Evolutionary conservation across 2,888 invertebrate genomes (phyloP), one percentile per base, ranked within the genome.

Genomic region (Glaucopsyche alexis): DNA sequence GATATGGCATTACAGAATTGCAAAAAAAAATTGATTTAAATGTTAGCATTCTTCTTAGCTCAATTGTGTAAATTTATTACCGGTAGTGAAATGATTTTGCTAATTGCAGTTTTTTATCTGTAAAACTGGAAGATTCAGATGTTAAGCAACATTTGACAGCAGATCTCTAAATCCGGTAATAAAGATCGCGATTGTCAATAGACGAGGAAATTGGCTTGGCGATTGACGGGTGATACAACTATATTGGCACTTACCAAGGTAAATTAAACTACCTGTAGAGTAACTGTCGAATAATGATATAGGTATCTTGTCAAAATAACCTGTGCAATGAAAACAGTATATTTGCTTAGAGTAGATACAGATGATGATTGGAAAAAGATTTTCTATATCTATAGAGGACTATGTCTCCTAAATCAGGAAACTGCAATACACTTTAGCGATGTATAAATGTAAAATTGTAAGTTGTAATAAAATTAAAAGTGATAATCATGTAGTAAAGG

Each of bases 231-330:
- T 49, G 69, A 69, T 69, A 69, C 69, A 69, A 49, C 69, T 69
- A 29, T 69, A 69, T 69, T 69, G 69, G 69, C 69, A 69, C 47
- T 29, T 69, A 29, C 4, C 69, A 69, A 69, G 47, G 69, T 29
- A 60, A 60, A 60, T 60, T 60, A 19, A 60, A 38, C 60, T 60
- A 38, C 29, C 29, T 60, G 60, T 38, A 38, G 19, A 55, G 55
- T 19, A 60, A 60, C 29, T 38, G 29, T 60, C 19, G 29, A 38
- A 60, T 60, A 60, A 60, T 60, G 29, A 60, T 60, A 55, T 55
- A 55, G 19, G 11, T 60, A 29, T 60, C 19, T 38, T 7, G 13
- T 13, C 29, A 14, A 60, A 60, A 38, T 60, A 7, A 60, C 29
- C 3, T 14, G 29, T 60, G 60, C 60, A 13, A 19, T 19, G 19